Evolutionary conservation across 1,140 invertebrate species (phyloP), one percentile per base, ranked within the genome.

Genomic region (Onthophagus taurus): DNA sequence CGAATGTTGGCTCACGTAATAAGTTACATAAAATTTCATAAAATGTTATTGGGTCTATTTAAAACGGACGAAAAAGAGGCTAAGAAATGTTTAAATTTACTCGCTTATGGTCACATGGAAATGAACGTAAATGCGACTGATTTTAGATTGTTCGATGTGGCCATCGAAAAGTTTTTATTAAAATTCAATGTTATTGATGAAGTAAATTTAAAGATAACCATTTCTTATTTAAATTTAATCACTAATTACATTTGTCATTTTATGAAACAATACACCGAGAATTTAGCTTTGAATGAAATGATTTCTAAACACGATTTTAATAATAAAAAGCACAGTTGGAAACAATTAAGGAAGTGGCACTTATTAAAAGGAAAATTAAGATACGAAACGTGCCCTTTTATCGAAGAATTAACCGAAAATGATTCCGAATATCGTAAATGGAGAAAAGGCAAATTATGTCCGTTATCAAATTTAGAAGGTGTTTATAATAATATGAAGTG

Each of bases 401-500:
- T 39, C 16, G 37, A 39, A 23, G 37, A 39, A 39, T n/a, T 36
- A 20, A 26, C 21, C 23, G 23, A 39, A 4, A 12, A 14, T 16
- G 37, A 39, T 5, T n/a, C 11, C 2, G 20, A 26, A 29, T 39
- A 20, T 26, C 23, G 26, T 26, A n/a, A 17, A 7, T 39, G 23
- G 14, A 39, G 26, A 39, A 26, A 26, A n/a, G 26, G 26, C n/a
- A 39, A 8, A 0, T 7, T 7, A 17, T 39, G 37, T 16, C 37
- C 37, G 7, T 21, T 39, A 16, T 3, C 9, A 1, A 39, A 26
- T 2, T 8, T 21, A 16, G 13, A 11, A 13, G n/a, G 5, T 18
- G 16, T 39, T 7, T 39, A 39, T 7, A 39, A 39, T 29, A 36
- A n/a, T n/a, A n/a, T n/a, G n/a, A n/a, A n/a, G n/a, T n/a, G n/a